Conservation (phyloP, 2,113 vertebrate genomes). For the Barnardius zonarius region DNA sequence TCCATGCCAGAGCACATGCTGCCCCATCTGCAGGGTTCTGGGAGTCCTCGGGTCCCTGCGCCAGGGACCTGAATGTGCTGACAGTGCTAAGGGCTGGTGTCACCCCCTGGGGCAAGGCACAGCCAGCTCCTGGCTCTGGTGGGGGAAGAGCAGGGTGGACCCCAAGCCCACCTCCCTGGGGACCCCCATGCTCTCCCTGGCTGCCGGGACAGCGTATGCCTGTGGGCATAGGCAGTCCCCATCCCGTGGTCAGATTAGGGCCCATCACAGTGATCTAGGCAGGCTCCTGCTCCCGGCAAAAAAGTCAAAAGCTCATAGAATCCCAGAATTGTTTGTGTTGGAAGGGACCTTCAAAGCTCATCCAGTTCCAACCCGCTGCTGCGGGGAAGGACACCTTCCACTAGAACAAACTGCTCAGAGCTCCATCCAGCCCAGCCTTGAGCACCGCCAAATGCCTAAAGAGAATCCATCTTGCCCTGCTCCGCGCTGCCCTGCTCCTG, state of each 20-base stretch:
- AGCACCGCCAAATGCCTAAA: neutral
- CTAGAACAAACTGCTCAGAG: neutral
- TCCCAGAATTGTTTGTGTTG: neutral
- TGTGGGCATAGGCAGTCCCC: neutral
- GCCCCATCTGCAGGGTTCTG: neutral
- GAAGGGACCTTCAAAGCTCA: neutral
- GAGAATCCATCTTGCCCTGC: neutral
- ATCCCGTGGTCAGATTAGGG: neutral
- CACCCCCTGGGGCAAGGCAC: fast-evolving
- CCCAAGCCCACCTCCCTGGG: neutral
- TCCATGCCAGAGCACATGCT: neutral
- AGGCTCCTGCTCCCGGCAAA: neutral
- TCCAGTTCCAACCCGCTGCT: neutral
- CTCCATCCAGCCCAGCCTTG: neutral
- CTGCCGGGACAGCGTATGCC: neutral
- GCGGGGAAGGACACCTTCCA: neutral
- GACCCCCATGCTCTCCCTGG: fast-evolving
- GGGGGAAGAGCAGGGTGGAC: fast-evolving
- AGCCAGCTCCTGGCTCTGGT: neutral
- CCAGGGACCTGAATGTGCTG: neutral
- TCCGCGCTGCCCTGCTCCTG: neutral
- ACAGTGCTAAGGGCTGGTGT: neutral
- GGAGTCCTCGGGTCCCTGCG: fast-evolving
- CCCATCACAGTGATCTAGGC: neutral
- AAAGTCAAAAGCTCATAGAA: neutral